phyloP scores from a whole-genome alignment of 2,797 vertebrate species.

The Sebastes matsubarae region DNA sequence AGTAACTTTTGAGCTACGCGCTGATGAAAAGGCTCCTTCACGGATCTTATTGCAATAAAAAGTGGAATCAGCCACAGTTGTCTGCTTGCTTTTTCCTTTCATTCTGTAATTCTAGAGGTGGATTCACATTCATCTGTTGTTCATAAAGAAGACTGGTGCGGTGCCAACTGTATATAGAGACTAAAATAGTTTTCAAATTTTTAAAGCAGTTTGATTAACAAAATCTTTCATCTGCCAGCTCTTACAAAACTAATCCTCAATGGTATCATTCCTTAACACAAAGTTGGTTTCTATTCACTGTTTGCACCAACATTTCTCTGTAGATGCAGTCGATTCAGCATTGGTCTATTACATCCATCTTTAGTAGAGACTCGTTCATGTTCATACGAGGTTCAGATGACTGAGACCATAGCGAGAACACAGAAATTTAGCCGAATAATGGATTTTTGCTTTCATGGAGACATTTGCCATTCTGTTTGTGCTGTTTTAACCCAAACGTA shows the following conservation, averaged over 20 bases:
- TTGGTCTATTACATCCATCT: conserved; percentile 23
- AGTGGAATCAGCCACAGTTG: not conserved
- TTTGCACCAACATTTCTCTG: conserved; percentile 2
- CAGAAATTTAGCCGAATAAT: not conserved
- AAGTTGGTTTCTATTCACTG: not conserved
- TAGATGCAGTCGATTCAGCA: not conserved
- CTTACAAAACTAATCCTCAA: not conserved
- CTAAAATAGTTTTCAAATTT: not conserved
- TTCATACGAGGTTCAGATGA: not conserved
- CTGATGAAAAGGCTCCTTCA: conserved; percentile 14
- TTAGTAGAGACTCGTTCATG: conserved; percentile 8
- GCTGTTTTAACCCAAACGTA: not conserved
- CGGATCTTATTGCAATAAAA: conserved; percentile 9
- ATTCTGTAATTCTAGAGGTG: not conserved
- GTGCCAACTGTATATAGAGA: not conserved
- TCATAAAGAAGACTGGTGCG: not conserved
- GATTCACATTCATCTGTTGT: not conserved
- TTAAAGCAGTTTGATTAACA: not conserved
- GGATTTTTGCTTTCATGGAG: conserved; percentile 17
- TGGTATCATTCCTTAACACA: not conserved
- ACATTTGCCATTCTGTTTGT: conserved; percentile 31
- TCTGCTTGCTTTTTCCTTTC: not conserved
- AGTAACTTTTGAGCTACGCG: conserved; percentile 1
- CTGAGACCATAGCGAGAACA: conserved; percentile 13
- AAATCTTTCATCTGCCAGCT: not conserved